These are phyloP conservation scores for Lasioglossum leucozonium DNA, from an alignment of 2,888 invertebrate genomes.

Conservation along the genomic window DNA sequence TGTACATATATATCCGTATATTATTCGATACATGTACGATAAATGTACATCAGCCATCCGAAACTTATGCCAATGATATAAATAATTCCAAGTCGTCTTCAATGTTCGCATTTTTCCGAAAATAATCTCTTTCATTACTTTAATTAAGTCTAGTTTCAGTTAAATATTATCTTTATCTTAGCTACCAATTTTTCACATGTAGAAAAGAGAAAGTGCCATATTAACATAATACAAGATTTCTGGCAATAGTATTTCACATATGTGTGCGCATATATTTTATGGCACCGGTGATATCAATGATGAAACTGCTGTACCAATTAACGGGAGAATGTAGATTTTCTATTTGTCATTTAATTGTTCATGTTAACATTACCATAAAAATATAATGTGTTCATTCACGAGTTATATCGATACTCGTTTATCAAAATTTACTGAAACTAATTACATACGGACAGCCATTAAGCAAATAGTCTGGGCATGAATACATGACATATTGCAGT, in stretches of 20 bases:
- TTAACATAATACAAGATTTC: neutral
- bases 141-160: neutral
- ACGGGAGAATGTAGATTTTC: neutral
- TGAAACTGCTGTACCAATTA: neutral
- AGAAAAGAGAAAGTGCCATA: neutral
- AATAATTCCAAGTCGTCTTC: neutral
- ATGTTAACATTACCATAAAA: neutral
- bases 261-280: neutral
- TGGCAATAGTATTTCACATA: neutral
- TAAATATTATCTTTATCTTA: neutral
- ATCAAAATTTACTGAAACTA: conserved; percentile 17
- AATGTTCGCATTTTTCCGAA: neutral
- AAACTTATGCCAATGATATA: conserved; percentile 7
- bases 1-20: neutral
- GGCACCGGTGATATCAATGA: neutral
- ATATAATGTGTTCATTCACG: neutral
- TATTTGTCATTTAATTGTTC: neutral
- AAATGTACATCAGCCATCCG: neutral
- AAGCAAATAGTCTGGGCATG: neutral
- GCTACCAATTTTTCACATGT: neutral
- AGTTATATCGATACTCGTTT: neutral
- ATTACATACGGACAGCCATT: conserved; percentile 41
- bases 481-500: neutral
- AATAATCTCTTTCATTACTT: neutral
- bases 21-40: neutral